Evolutionary conservation across 64 coral and sea anemone species (phyloP).

Genomic region (Catalaphyllia jardinei): DNA sequence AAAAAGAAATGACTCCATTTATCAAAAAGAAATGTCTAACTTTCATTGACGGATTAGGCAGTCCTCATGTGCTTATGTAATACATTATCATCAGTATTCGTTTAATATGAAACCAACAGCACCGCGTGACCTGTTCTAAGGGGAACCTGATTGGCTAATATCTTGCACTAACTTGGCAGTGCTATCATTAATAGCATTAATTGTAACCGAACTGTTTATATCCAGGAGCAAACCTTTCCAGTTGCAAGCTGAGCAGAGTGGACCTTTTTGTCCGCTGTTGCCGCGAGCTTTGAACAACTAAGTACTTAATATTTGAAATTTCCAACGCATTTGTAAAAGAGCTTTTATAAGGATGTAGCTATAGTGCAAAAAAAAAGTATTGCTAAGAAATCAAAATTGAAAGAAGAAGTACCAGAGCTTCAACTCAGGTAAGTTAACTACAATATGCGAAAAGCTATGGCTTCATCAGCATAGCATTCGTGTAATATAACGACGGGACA

Average conservation of each 20-base stretch:
- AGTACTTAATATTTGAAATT: not conserved
- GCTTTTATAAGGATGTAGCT: not conserved
- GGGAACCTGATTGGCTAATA: conserved; percentile 5
- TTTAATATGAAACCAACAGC: not conserved
- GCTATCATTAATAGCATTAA: not conserved
- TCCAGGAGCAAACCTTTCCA: not conserved
- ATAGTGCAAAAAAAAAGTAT: not conserved
- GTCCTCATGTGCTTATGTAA: not conserved
- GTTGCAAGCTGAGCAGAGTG: not conserved
- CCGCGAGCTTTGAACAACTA: not conserved
- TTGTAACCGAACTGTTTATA: not conserved
- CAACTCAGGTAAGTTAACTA: not conserved
- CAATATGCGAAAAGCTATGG: not conserved
- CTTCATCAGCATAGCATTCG: too few species aligned
- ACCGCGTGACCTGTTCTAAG: conserved; percentile 29
- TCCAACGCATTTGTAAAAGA: not conserved
- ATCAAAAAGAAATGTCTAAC: not conserved
- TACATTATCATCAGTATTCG: not conserved
- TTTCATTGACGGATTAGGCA: not conserved
- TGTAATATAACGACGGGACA: too few species aligned
- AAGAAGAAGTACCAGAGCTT: not conserved
- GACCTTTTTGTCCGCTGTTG: not conserved
- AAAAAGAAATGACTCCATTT: not conserved
- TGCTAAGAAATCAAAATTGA: not conserved
- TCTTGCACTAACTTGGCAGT: not conserved